Evolutionary conservation across 1,140 invertebrate genomes (phyloP), one percentile per base, ranked within the genome.

Genomic region (Polypedilum pembai): DNA sequence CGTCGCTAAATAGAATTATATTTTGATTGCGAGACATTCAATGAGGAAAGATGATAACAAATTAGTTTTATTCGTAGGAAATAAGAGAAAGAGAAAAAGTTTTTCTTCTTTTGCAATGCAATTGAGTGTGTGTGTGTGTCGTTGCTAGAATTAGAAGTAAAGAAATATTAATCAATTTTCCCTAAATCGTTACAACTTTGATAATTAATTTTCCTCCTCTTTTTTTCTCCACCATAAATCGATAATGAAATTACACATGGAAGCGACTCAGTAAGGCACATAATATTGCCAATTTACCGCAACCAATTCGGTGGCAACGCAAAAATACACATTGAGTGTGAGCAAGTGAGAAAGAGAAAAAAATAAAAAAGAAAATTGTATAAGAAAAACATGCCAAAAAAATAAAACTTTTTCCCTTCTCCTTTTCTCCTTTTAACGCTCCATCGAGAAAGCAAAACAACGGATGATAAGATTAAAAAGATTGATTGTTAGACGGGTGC

Each of bases 231-330:
- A 4, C n/a, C 45, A n/a, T 56, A 56, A 56, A 56, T 56, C 45
- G 45, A 56, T 56, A 56, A 56, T 56, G 45, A 56, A 56, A 56
- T 56, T 56, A 56, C 45, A 56, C 45, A 56, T 56, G 45, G 45
- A 56, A 56, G 45, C 45, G 45, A 56, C 45, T 56, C n/a, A 12
- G 12, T 56, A 56, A n/a, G 12, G 45, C 45, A 56, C 45, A 56
- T 56, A 69, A 69, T 69, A 69, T 69, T 69, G 65, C 65, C 65
- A 69, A 69, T 69, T 69, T 69, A 21, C 65, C 65, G n/a, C 45
- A 56, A 56, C 45, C 45, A n/a, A 56, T 12, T 56, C 24, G 24
- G 24, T 33, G 24, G 24, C 24, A 33, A 33, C 24, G 24, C 24
- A 33, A 33, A 33, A 33, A 33, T 33, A 33, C 24, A 33, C 24